Evolutionary conservation across 1,140 invertebrate genomes (phyloP).

Genomic region (Plutomurus gul): DNA sequence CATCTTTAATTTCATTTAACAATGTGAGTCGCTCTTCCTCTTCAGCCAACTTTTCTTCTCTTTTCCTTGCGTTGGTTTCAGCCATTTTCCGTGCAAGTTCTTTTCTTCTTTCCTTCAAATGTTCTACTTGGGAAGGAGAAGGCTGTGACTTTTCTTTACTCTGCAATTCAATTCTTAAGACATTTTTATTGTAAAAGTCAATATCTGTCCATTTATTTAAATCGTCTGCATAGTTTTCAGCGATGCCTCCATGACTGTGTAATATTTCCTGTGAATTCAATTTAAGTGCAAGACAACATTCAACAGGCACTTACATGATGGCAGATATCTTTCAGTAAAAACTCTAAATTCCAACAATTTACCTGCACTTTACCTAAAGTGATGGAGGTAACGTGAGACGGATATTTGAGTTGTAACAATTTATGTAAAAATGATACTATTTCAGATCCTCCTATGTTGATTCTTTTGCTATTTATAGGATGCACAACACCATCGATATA

Average conservation of each 20-base stretch:
- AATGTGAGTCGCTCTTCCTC: slow-evolving; percentile 85
- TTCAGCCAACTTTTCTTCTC: slow-evolving; percentile 78
- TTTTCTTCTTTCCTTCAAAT: slow-evolving; percentile 74
- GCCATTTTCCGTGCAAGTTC: slow-evolving; percentile 78
- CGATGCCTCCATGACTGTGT: slow-evolving; percentile 76
- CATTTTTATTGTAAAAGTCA: slow-evolving; percentile 82
- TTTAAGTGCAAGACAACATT: not conserved
- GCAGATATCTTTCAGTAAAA: not conserved
- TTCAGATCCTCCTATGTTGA: slow-evolving; percentile 86
- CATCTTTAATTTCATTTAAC: slow-evolving; percentile 75
- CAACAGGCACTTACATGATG: not conserved
- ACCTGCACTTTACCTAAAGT: slow-evolving; percentile 83
- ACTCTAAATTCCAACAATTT: slow-evolving; percentile 39
- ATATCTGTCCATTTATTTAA: slow-evolving; percentile 76
- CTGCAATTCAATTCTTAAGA: slow-evolving; percentile 82
- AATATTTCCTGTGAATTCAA: slow-evolving; percentile 70
- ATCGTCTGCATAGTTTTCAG: slow-evolving; percentile 77
- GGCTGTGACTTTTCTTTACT: slow-evolving; percentile 64
- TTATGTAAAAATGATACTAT: slow-evolving; percentile 84
- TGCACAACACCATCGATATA: slow-evolving; percentile 72
- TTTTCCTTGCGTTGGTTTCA: slow-evolving; percentile 83
- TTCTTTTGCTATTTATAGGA: slow-evolving; percentile 71
- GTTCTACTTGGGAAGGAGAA: slow-evolving; percentile 60
- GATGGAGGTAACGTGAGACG: slow-evolving; percentile 83
- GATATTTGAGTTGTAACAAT: slow-evolving; percentile 91